Evolutionary conservation across 2,888 invertebrate species (phyloP).

Genomic region (Erannis defoliaria): DNA sequence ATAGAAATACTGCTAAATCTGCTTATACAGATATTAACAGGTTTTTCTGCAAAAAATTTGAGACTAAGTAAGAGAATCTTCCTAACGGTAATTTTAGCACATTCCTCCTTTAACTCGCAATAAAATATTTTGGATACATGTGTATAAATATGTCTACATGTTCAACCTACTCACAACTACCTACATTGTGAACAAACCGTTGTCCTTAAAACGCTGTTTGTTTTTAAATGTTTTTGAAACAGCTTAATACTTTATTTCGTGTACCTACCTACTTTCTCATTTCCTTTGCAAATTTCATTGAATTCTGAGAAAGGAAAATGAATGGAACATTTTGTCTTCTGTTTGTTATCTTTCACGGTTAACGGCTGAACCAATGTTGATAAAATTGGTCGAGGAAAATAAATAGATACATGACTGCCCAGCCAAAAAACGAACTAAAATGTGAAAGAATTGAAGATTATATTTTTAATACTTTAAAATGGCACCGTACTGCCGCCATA

Average conservation of each 20-base stretch:
- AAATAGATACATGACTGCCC: no score
- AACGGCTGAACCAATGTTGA: not conserved
- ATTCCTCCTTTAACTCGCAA: conserved; percentile 55
- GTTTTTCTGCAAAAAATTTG: conserved; percentile 46
- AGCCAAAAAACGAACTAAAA: no score
- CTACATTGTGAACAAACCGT: conserved; percentile 57
- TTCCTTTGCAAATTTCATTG: not conserved
- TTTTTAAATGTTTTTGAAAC: conserved; percentile 61
- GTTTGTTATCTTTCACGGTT: not conserved
- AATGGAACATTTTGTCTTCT: not conserved
- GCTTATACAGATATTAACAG: conserved; percentile 40
- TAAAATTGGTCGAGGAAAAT: no score
- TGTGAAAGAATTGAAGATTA: no score
- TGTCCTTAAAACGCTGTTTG: conserved; percentile 67
- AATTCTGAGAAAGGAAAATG: not conserved
- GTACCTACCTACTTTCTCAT: conserved; percentile 21
- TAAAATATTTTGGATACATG: conserved; percentile 45
- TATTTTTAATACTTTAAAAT: no score
- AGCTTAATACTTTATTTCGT: conserved; percentile 13
- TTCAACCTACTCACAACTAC: conserved; percentile 39
- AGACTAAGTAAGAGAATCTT: conserved; percentile 48
- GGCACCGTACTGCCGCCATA: no score
- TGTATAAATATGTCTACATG: conserved; percentile 38
- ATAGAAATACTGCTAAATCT: conserved; percentile 5
- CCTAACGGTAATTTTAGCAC: conserved; percentile 59